Base-by-base conservation (phyloP, 1,140 invertebrate species). In the Neuroterus valhalla region DNA sequence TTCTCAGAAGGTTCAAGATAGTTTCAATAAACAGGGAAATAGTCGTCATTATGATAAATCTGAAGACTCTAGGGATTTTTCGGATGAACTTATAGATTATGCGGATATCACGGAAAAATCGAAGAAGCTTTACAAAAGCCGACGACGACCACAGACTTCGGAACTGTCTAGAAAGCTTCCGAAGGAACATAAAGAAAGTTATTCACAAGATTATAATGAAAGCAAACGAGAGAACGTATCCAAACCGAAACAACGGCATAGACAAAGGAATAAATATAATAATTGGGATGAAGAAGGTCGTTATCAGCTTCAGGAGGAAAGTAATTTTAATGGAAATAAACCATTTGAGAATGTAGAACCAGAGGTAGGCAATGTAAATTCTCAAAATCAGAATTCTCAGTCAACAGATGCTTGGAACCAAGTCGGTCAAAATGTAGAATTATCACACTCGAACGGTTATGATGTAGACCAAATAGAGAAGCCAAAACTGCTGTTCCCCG, bases 381-480 rank as follows among this genome's bases (percentile, higher is more conserved):
- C 67, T 5, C 70, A 74, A 21, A 70, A 81, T 11, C 48, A 76
- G 12, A 76, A 82, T 31, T 43, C 15, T 14, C 78, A 76, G 19
- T 70, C 76, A 5, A 38, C 15, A 15, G 82, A 78, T 12, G 69
- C 68, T 4, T 90, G 89, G 89, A 88, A 73, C 68, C 88, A 89
- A 62, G 52, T 87, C 2, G 79, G 80, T 6, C 85, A 85, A 0
- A 89, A 84, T 44, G 67, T 83, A 3, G 85, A 88, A 48, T 73
- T 85, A 0, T 83, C 83, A 2, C 87, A 86, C 14, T 84, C 82
- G 0, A 88, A 82, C 23, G 84, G 81, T 0, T 82, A 81, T 17
- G 84, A 89, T 45, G 72, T 87, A 1, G 80, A 85, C 68, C 89
- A 88, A 31, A 69, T 85, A 11, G 86, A 89, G 26, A 90, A 89